phyloP scores from a whole-genome alignment of 1,140 invertebrate species.

The Eufriesea mexicana region DNA sequence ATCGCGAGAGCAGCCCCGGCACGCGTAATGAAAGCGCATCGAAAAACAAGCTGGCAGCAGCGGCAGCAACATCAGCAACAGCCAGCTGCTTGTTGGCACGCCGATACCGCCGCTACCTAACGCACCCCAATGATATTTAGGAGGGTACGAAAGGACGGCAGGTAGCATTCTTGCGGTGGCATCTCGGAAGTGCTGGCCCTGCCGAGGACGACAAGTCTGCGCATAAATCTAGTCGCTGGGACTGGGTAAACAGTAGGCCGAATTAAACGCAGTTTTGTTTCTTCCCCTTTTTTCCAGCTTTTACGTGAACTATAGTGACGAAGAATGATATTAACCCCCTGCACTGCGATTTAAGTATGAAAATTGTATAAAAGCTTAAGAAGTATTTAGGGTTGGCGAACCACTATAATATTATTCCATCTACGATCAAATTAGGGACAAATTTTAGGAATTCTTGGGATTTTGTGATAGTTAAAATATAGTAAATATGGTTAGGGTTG shows the following conservation, averaged over 20 bases:
- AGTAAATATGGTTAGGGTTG: no score
- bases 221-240: conserved; percentile 72
- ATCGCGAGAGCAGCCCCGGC: conserved; percentile 74
- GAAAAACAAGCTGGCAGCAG: conserved; percentile 74
- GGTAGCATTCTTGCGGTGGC: conserved; percentile 78
- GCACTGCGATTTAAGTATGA: no score
- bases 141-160: conserved; percentile 53
- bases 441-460: no score
- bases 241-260: conserved; percentile 69
- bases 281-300: neutral
- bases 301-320: neutral
- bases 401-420: no score
- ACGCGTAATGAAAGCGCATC: conserved; percentile 77
- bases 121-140: conserved; percentile 60
- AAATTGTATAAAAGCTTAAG: no score
- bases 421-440: no score
- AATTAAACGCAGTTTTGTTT: conserved; percentile 51
- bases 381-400: no score
- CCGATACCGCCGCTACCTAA: conserved; percentile 61
- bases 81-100: conserved; percentile 43
- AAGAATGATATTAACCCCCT: no score
- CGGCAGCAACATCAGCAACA: conserved; percentile 16
- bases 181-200: conserved; percentile 73
- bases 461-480: no score
- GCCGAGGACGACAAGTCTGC: conserved; percentile 49